These are phyloP conservation scores for Notolabrus celidotus DNA, from an alignment of 2,797 vertebrate species.

Conservation along the genomic window DNA sequence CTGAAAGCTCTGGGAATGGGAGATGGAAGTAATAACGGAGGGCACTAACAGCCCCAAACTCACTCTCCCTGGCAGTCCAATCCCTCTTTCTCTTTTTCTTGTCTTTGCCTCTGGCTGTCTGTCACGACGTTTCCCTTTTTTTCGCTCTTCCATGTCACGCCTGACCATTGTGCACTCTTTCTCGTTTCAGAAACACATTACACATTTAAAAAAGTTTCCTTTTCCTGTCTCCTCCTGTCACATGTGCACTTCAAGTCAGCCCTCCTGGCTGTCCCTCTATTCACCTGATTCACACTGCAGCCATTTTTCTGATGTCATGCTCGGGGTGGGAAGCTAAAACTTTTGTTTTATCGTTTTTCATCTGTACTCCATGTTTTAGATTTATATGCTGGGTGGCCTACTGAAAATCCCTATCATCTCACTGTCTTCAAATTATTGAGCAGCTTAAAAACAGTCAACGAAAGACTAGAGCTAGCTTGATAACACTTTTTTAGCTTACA, in stretches of 20 bases:
- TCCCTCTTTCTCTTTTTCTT: constrained; percentile 9
- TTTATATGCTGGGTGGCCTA: too few species aligned
- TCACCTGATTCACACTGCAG: not conserved
- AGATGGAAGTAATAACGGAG: constrained; percentile 71
- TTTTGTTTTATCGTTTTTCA: too few species aligned
- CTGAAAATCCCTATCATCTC: too few species aligned
- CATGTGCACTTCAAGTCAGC: constrained; percentile 1
- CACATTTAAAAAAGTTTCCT: constrained; percentile 35
- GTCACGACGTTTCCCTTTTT: constrained; percentile 52
- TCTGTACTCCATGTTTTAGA: too few species aligned
- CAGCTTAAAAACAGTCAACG: too few species aligned
- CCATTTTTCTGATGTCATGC: not conserved
- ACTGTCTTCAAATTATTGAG: too few species aligned
- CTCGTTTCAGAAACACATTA: constrained; percentile 48
- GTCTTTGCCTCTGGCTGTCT: constrained; percentile 67
- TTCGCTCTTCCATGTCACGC: constrained; percentile 40
- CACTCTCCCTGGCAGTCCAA: constrained; percentile 23
- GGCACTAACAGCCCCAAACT: constrained; percentile 61
- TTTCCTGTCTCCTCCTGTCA: constrained; percentile 25
- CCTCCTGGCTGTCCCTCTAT: constrained; percentile 6
- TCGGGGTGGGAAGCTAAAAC: too few species aligned
- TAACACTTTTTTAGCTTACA: too few species aligned
- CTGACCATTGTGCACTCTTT: constrained; percentile 23
- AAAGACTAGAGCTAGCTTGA: too few species aligned
- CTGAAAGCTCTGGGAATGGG: constrained; percentile 71